Conservation (phyloP, 92 coral and sea anemone species). For the Muricea muricata region DNA sequence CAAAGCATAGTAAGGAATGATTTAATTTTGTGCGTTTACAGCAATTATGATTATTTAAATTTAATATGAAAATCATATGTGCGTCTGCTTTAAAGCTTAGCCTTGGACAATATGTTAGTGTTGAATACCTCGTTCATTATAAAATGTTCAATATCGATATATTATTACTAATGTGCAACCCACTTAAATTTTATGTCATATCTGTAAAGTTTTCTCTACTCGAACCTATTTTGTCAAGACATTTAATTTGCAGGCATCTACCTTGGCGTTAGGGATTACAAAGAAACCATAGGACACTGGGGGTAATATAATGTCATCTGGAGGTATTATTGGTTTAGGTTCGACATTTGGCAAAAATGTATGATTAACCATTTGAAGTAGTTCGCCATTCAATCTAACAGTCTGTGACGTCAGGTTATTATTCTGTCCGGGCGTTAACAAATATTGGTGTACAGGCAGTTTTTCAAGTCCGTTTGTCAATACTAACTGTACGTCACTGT, state of each 20-base stretch:
- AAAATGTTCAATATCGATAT: no score
- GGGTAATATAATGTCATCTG: slow-evolving; percentile 68
- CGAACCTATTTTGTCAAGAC: neutral
- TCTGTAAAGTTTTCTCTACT: no score
- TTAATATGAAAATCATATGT: no score
- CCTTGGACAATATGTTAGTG: no score
- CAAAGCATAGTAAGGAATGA: no score
- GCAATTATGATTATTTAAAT: no score
- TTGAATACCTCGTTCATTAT: no score
- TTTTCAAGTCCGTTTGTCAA: slow-evolving; percentile 66
- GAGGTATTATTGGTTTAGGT: slow-evolving; percentile 68
- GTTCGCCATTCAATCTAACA: slow-evolving; percentile 76
- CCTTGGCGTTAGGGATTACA: slow-evolving; percentile 89
- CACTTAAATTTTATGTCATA: no score
- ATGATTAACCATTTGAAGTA: slow-evolving; percentile 75
- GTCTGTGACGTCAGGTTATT: slow-evolving; percentile 65
- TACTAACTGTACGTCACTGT: slow-evolving; percentile 57
- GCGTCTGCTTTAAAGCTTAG: no score
- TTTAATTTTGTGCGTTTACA: no score
- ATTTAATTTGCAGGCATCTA: slow-evolving; percentile 67
- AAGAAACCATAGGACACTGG: slow-evolving; percentile 89
- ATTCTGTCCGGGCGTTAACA: slow-evolving; percentile 71
- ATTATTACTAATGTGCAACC: no score
- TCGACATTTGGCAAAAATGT: slow-evolving; percentile 72
- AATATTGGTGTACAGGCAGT: slow-evolving; percentile 76